Base-by-base conservation (phyloP, 1,140 invertebrate genomes). In the Cryptotermes secundus region DNA sequence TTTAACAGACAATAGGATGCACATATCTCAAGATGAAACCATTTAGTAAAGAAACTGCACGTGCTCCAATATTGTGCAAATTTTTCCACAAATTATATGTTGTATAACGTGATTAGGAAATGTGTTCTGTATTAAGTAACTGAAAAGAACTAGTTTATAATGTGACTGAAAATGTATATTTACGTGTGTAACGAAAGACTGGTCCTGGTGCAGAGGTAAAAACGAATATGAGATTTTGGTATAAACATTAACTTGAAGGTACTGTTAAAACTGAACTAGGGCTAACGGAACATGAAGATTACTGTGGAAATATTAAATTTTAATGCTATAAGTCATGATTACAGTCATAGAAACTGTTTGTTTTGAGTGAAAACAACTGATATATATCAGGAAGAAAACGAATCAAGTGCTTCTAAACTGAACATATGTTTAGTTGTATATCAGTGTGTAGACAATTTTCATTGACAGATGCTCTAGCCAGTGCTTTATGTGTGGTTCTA, bases 21-120 rank as follows among this genome's bases (percentile, higher is more conserved):
- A 72, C 59, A 72, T 72, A 72, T 72, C 59, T 72, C n/a, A n/a
- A n/a, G 59, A 72, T 1, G 59, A 72, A 72, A 31, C 59, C 26
- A 31, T 72, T 31, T 72, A 72, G 59, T 72, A 72, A 72, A n/a
- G n/a, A n/a, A 72, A 72, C 3, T 24, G 9, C 26, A 72, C 59
- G 59, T 22, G 45, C 6, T 72, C 26, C n/a, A 72, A n/a, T 31
- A 31, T 16, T 72, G 1, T 72, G 59, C 59, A 72, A 26, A 26
- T 72, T 72, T 49, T 72, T 72, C 31, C 26, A 72, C 59, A 72
- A n/a, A 72, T 72, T 72, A 31, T 59, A 24, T 72, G 59, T 72
- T 72, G n/a, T 72, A 31, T 31, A 12, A 72, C 3, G n/a, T 72
- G 31, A 72, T 31, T 72, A 72, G 59, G 9, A 10, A 72, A 19